Evolutionary conservation across 2,888 invertebrate genomes (phyloP).

Genomic region (Habroteleia sp.): DNA sequence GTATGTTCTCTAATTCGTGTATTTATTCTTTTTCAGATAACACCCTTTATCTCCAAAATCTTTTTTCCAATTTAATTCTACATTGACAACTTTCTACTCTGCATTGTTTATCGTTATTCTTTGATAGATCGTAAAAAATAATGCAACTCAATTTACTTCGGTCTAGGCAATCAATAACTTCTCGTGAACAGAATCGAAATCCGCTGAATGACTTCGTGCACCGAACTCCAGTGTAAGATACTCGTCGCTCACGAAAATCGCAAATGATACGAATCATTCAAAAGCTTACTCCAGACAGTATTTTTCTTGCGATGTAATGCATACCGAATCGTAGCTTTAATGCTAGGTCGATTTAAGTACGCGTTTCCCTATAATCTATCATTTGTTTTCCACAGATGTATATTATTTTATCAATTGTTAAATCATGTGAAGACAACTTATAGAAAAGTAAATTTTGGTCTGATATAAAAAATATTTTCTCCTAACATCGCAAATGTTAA

Average conservation of each 20-base stretch:
- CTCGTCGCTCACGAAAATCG: slow-evolving; percentile 31
- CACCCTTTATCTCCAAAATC: not conserved
- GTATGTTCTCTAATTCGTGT: not conserved
- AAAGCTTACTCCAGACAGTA: slow-evolving; percentile 30
- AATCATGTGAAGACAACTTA: slow-evolving; percentile 24
- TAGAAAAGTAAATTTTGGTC: no score
- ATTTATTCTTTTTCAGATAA: not conserved
- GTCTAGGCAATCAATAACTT: slow-evolving; percentile 28
- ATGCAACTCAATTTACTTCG: slow-evolving; percentile 15
- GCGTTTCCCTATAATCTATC: slow-evolving; percentile 12
- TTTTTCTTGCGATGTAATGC: slow-evolving; percentile 45
- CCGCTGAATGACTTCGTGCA: slow-evolving; percentile 24
- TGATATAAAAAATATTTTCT: no score
- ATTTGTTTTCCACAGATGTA: slow-evolving; percentile 22
- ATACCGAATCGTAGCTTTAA: slow-evolving; percentile 33
- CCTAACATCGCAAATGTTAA: no score
- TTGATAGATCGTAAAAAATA: slow-evolving; percentile 21
- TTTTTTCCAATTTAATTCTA: slow-evolving; percentile 17
- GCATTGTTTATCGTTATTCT: slow-evolving; percentile 23
- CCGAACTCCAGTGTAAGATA: slow-evolving; percentile 26
- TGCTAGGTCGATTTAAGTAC: slow-evolving; percentile 10
- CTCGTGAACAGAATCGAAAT: slow-evolving; percentile 27
- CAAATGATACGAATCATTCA: slow-evolving; percentile 53
- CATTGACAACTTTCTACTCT: slow-evolving; percentile 1
- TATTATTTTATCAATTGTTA: slow-evolving; percentile 17